Base-by-base conservation (phyloP, 2,113 vertebrate species). In the Tonatia bakeri region DNA sequence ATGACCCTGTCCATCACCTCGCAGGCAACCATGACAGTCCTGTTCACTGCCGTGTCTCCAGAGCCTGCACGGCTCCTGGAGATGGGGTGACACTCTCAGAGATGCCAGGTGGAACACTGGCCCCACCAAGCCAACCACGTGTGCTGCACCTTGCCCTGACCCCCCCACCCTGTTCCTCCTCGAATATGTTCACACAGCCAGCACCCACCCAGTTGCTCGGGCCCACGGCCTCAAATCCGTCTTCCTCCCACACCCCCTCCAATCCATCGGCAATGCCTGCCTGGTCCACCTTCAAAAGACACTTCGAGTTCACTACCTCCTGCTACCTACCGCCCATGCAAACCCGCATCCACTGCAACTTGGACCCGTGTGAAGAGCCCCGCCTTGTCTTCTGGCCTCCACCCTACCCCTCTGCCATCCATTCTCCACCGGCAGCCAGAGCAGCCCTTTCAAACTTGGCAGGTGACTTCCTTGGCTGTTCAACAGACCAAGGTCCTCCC, bases 131-230 rank as follows among this genome's bases (percentile, higher is more conserved):
- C 38, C 83, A 38, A 31, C 17, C 38, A 12, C 24, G 10, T 50
- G 40, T 38, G 67, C 43, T 85, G 43, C 2, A 50, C 61, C 43
- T 67, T 43, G 11, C 15, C 82, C 59, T 4, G 40, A 28, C 54
- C 24, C 40, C 28, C 64, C 40, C 61, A 43, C 14, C 33, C 72
- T 10, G 26, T 26, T 52, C 31, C 72, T 52, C 8, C 16, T 14
- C 85, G 6, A 13, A 16, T n/a, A 45, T 4, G n/a, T 1, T 9
- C 36, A 3, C 31, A 36, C 0, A 5, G n/a, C 52, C 31, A 33
- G 16, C 28, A 26, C 13, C n/a, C 16, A 7, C n/a, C 33, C 16
- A 26, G 22, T 19, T 45, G 20, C 90, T 36, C 22, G 4, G 28
- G 67, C n/a, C 43, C 54, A 54, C 40, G 45, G 72, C 64, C 64